Evolutionary conservation across 1,140 invertebrate species (phyloP), one percentile per base, ranked within the genome.

Genomic region (Stratiolaelaps scimitus): DNA sequence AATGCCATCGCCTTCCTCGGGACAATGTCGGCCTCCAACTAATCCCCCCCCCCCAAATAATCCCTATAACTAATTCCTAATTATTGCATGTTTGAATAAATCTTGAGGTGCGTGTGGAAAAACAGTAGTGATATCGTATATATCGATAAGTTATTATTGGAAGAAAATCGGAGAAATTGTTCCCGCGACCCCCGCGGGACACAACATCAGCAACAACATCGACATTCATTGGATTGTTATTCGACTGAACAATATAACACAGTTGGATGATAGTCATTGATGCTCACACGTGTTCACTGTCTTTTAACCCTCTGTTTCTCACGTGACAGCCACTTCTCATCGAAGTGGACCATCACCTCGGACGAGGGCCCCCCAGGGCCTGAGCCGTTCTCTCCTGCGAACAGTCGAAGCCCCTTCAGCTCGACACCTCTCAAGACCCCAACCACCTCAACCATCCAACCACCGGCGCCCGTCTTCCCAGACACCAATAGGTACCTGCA

Each of bases 391-490:
- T 29, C 53, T 34, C 15, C 34, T 34, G 23, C 26, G 26, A 60
- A 60, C 15, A 60, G 26, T 29, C 26, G 26, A 26, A 60, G 15
- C 23, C 26, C 26, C 15, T 60, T 60, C 23, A 29, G 26, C 17
- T 60, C 53, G 1, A 60, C 23, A 15, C 53, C 53, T 2, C 26
- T 60, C 15, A 60, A 60, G 34, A 23, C 26, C 53, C 26, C 53
- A 26, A 34, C 26, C 15, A 60, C 53, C 23, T n/a, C n/a, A n/a
- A 29, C 53, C 13, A 6, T 34, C 26, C 15, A 15, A 5, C 53
- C 53, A 17, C 53, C 53, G 26, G 53, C 53, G 17, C 53, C 53
- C 53, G 53, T 60, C 34, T 60, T 60, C 34, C 53, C 53, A 17
- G 53, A 60, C 26, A 17, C 53, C 13, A 17, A 26, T 26, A 60